Evolutionary conservation across 2,888 invertebrate species (phyloP).

Genomic region (Torymus aiolomorphi): DNA sequence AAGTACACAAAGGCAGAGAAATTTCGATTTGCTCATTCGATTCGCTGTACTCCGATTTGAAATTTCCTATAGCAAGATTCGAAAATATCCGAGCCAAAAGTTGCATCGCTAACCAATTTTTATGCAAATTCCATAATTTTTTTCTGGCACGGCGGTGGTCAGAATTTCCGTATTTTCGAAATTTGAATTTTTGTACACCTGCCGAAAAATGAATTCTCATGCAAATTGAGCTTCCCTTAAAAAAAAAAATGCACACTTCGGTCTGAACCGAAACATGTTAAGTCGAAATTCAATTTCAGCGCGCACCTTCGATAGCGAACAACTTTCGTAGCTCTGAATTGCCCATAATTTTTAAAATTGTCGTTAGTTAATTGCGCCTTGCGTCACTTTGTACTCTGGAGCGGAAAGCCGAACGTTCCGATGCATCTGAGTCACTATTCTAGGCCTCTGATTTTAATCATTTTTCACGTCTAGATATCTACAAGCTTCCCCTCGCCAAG

Average conservation of each 20-base stretch:
- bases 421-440: conserved; percentile 14
- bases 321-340: too few species aligned
- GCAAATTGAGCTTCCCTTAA: too few species aligned
- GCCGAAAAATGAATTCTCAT: too few species aligned
- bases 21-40: not conserved
- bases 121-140: conserved; percentile 1
- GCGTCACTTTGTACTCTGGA: not conserved
- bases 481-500: not conserved
- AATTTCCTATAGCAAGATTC: not conserved
- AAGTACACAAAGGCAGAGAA: not conserved
- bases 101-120: conserved; percentile 1
- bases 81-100: not conserved
- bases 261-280: too few species aligned
- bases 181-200: too few species aligned
- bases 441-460: conserved; percentile 1
- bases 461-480: conserved; percentile 6
- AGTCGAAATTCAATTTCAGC: too few species aligned
- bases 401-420: not conserved
- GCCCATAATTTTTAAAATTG: too few species aligned
- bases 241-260: too few species aligned
- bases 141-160: too few species aligned
- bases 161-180: too few species aligned
- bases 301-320: too few species aligned
- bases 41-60: not conserved
- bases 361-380: not conserved